Base-by-base conservation (phyloP, 2,888 invertebrate species). In the Parapristionchus giblindavisi region DNA sequence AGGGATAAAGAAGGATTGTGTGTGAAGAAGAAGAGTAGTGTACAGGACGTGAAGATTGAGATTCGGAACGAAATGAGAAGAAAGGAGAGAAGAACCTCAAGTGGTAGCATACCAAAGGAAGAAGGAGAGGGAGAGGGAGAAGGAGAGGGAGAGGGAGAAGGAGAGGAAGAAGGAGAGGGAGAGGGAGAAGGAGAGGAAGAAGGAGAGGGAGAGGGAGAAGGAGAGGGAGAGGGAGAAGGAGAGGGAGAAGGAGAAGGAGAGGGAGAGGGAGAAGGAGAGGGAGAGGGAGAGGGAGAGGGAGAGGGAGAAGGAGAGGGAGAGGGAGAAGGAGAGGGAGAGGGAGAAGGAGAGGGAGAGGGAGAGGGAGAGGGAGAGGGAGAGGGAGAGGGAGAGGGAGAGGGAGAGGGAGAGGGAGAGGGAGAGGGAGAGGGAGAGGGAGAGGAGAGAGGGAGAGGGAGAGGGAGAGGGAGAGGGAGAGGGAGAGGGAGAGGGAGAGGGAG, bases 181-280 rank as follows among this genome's bases (percentile, higher is more conserved):
- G 43, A 43, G 54, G n/a, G n/a, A n/a, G n/a, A n/a, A n/a, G n/a
- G n/a, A n/a, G n/a, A n/a, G n/a, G n/a, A n/a, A n/a, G n/a, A n/a
- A n/a, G n/a, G n/a, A n/a, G 24, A 29, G 60, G 3, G 5, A 24
- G n/a, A 11, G 61, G 1, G 34, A 32, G 61, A 36, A 36, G 61
- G 40, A 36, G 34, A 36, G 48, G 65, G n/a, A 27, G 29, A 11
- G 54, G 54, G n/a, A n/a, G 61, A 38, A 36, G 38, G 29, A 63
- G 40, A 11, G 36, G 60, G 8, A 60, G 60, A 60, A 66, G 65
- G 43, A 63, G 43, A 66, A 32, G 32, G 36, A 51, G 43, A 43
- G 36, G 60, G 63, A 43, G 40, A 43, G 63, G 24, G 60, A n/a
- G n/a, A n/a, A n/a, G n/a, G n/a, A n/a, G n/a, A n/a, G n/a, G n/a